These are phyloP conservation scores for Drosophila limbata DNA, from an alignment of 2,888 invertebrate genomes.

Conservation along the genomic window DNA sequence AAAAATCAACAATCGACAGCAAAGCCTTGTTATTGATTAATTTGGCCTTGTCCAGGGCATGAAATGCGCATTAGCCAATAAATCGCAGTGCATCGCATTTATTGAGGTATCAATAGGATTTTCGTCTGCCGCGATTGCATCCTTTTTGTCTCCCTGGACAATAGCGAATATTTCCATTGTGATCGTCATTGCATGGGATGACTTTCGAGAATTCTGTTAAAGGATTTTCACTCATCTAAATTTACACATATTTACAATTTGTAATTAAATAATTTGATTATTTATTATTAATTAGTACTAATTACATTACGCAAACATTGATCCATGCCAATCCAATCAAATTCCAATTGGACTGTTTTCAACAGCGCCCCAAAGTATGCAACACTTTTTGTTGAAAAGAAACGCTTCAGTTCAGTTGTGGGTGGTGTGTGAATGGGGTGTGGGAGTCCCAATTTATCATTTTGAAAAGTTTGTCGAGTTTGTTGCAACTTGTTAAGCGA, in stretches of 20 bases:
- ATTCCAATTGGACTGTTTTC: slow-evolving; percentile 21
- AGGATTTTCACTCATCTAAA: background rate
- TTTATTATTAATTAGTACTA: background rate
- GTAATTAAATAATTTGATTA: background rate
- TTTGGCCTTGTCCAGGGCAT: slow-evolving; percentile 65
- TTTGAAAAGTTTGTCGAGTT: slow-evolving; percentile 54
- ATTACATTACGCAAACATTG: background rate
- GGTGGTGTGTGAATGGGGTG: background rate
- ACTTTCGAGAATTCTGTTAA: background rate
- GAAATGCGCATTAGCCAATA: slow-evolving; percentile 68
- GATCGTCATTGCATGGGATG: slow-evolving; percentile 11
- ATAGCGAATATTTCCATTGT: slow-evolving; percentile 35
- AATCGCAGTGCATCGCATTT: slow-evolving; percentile 45
- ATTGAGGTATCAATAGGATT: background rate
- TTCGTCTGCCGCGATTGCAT: slow-evolving; percentile 34
- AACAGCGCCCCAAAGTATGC: slow-evolving; percentile 69
- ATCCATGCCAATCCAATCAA: slow-evolving; percentile 13
- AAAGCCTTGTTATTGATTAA: slow-evolving; percentile 74
- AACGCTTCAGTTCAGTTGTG: background rate
- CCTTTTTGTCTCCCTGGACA: slow-evolving; percentile 19
- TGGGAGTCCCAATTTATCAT: slow-evolving; percentile 68
- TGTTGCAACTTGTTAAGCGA: slow-evolving; percentile 65
- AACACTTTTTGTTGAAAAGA: slow-evolving; percentile 48
- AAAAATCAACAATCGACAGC: slow-evolving; percentile 71
- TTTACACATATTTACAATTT: background rate